Base-by-base conservation (phyloP, 2,888 invertebrate species). In the Eupeodes luniger region DNA sequence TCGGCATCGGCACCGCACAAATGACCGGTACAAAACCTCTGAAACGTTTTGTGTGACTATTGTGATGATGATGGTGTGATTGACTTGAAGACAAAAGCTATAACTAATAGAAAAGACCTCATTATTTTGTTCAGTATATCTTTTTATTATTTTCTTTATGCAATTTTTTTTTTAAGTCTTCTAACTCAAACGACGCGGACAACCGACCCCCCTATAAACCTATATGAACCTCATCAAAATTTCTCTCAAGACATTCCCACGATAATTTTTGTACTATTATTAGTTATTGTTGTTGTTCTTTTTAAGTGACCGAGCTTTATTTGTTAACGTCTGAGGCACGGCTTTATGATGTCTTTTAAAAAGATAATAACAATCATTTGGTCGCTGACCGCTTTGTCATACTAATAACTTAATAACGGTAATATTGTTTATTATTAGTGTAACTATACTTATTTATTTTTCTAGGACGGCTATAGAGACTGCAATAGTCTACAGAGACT, bases 241-340 rank as follows among this genome's bases (percentile, higher is more conserved):
- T 75, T 86, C 85, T 86, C 82, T 78, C 14, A 14, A 40, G 36
- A 67, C 11, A 64, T 86, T 86, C 82, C 82, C 86, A 86, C 86
- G 86, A 82, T 70, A 70, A 75, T 86, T 36, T 78, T 86, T 67
- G 59, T 59, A 34, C 34, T 59, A 36, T 59, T 59, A n/a, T 34
- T 9, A 36, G 9, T 59, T 7, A n/a, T 51, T 51, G 51, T 7
- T 49, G 49, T 14, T 19, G 10, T 55, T 49, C 27, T 62, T 61
- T 59, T 10, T 40, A 64, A 64, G 61, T 78, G 74, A 69, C 62
- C 67, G 44, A 81, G 81, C 69, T 53, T 55, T 51, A 61, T 49
- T 47, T 67, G 74, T 51, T 57, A 64, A 59, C 66, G 66, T 78
- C 66, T 64, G n/a, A 70, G 62, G 57, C 55, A 55, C 57, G 61